Conservation (phyloP, 2,113 vertebrate species). For the Chamaetylas fuelleborni region DNA sequence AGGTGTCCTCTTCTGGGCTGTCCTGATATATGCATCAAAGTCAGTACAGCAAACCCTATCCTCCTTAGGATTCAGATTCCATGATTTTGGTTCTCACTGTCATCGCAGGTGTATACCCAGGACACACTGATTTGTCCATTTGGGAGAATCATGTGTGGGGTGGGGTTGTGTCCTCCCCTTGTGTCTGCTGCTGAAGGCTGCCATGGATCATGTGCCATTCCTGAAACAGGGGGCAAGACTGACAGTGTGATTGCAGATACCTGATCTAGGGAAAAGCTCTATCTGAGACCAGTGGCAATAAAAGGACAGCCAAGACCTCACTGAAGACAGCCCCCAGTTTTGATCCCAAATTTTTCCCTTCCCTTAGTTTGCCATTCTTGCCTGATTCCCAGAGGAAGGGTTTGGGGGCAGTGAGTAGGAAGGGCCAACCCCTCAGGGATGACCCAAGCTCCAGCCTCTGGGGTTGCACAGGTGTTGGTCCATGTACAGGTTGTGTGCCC, state of each 20-base stretch:
- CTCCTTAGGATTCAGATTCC: background rate
- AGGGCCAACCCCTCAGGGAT: background rate
- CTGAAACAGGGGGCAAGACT: background rate
- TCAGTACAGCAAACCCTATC: background rate
- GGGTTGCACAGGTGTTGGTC: background rate
- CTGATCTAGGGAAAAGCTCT: background rate
- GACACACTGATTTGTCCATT: background rate
- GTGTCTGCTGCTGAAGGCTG: background rate
- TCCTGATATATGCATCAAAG: background rate
- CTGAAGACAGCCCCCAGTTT: background rate
- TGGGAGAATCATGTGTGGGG: background rate
- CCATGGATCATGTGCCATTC: fast-evolving
- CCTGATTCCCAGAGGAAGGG: background rate
- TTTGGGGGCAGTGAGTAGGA: background rate
- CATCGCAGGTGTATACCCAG: background rate
- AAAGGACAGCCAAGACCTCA: background rate
- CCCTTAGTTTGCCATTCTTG: background rate
- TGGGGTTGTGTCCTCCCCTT: background rate
- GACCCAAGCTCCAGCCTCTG: background rate
- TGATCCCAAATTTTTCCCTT: background rate
- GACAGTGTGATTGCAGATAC: fast-evolving
- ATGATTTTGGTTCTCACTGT: background rate
- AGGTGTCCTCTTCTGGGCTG: background rate
- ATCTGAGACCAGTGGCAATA: background rate
- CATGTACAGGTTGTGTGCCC: background rate